Conservation (phyloP, 2,888 invertebrate genomes). For the Drosophila pseudotakahashii region DNA sequence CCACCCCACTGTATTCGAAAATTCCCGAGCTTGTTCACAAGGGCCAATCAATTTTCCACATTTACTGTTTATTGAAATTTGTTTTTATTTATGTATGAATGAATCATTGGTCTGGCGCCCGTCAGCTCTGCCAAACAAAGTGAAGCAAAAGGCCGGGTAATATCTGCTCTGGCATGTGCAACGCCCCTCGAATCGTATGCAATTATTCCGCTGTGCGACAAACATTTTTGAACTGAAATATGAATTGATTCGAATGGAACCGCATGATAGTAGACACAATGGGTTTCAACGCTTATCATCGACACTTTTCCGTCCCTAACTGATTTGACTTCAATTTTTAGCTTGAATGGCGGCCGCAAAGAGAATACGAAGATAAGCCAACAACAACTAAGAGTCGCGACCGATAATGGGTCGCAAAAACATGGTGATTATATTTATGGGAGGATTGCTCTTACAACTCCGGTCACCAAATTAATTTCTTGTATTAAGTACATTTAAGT, state of each 20-base stretch:
- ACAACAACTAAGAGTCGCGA: constrained; percentile 8
- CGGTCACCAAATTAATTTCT: not conserved
- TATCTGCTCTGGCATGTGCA: constrained; percentile 32
- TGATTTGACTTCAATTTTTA: constrained; percentile 3
- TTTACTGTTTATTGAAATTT: constrained; percentile 28
- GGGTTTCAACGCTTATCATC: constrained; percentile 18
- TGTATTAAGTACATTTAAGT: no score
- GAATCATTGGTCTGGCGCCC: constrained; percentile 28
- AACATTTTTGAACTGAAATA: constrained; percentile 19
- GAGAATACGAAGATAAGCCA: constrained; percentile 14
- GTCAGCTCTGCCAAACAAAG: constrained; percentile 1
- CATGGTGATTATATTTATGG: constrained; percentile 17
- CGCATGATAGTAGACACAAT: constrained; percentile 13
- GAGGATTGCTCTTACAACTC: not conserved
- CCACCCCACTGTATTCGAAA: not conserved
- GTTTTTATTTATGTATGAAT: constrained; percentile 7
- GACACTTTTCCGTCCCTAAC: constrained; percentile 1
- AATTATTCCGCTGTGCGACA: constrained; percentile 28
- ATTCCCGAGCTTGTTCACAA: constrained; percentile 7
- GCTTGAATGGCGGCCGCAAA: constrained; percentile 9
- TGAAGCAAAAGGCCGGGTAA: constrained; percentile 8
- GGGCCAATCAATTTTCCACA: constrained; percentile 29
- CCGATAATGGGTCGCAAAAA: constrained; percentile 19
- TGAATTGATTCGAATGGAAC: constrained; percentile 1
- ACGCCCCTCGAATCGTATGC: constrained; percentile 46